Percentiles rank a stretch among this genome's conserved stretches.
These are phyloP conservation scores for Anomalospiza imberbis DNA, from an alignment of 2,797 vertebrate genomes.

Conservation along the genomic window DNA sequence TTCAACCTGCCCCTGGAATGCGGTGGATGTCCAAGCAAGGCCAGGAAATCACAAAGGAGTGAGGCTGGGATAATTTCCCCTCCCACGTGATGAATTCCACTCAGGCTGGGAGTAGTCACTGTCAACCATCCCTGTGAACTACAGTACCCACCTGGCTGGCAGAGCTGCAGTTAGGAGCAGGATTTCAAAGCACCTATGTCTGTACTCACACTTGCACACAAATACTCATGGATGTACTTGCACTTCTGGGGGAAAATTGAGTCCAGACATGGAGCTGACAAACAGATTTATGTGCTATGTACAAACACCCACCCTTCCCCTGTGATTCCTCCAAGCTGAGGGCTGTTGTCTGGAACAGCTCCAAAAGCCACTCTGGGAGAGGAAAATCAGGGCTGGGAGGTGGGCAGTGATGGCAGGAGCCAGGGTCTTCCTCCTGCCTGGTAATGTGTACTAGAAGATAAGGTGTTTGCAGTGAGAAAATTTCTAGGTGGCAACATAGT, in stretches of 20 bases:
- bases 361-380: not conserved
- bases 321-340: not conserved
- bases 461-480: not conserved
- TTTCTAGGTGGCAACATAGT: not conserved
- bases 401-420: not conserved
- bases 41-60: not conserved
- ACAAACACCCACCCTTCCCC: not conserved
- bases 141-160: not conserved
- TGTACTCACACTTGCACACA: not conserved
- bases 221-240: not conserved
- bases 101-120: not conserved
- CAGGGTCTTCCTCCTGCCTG: not conserved
- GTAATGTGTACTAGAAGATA: rapidly evolving
- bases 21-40: not conserved
- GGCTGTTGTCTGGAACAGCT: not conserved
- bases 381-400: not conserved
- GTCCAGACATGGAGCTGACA: not conserved
- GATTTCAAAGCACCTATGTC: not conserved
- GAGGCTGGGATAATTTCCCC: not conserved
- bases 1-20: not conserved
- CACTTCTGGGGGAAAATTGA: not conserved
- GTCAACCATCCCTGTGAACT: not conserved
- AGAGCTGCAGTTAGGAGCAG: not conserved
- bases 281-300: not conserved
- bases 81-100: not conserved